phyloP scores from a whole-genome alignment of 1,140 invertebrate genomes.

The Delia radicum region DNA sequence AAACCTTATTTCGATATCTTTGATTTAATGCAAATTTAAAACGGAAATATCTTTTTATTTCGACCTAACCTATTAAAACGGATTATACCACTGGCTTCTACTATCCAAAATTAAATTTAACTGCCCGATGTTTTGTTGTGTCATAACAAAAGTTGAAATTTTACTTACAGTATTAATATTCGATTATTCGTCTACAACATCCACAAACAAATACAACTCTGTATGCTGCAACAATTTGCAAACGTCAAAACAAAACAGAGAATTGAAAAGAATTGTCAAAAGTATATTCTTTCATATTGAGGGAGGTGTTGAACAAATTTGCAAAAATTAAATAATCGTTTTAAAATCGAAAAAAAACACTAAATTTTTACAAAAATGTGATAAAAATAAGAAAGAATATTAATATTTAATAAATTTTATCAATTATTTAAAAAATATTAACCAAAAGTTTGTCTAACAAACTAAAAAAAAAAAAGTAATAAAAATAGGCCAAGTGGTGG shows the following conservation, averaged over 20 bases:
- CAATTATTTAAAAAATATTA: background rate
- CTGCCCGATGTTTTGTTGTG: too few relatives aligned
- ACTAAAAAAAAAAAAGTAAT: background rate
- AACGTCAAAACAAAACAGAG: background rate
- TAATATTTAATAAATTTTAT: background rate
- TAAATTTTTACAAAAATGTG: background rate
- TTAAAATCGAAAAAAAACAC: background rate
- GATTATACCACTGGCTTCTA: too few relatives aligned
- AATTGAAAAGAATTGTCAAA: background rate
- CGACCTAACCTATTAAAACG: too few relatives aligned
- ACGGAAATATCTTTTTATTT: too few relatives aligned
- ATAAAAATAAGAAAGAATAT: background rate
- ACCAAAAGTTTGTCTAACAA: background rate
- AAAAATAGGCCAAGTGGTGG: background rate
- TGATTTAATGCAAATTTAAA: too few relatives aligned
- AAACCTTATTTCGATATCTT: too few relatives aligned
- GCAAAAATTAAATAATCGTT: background rate
- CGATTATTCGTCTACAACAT: background rate
- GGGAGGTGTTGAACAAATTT: background rate
- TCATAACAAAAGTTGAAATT: too few relatives aligned
- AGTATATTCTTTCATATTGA: background rate
- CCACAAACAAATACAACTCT: background rate
- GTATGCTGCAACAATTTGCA: background rate
- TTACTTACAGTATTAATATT: too few relatives aligned
- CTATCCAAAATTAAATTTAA: too few relatives aligned